phyloP scores from a whole-genome alignment of 2,797 vertebrate species.

The Pipistrellus pipistrellus region DNA sequence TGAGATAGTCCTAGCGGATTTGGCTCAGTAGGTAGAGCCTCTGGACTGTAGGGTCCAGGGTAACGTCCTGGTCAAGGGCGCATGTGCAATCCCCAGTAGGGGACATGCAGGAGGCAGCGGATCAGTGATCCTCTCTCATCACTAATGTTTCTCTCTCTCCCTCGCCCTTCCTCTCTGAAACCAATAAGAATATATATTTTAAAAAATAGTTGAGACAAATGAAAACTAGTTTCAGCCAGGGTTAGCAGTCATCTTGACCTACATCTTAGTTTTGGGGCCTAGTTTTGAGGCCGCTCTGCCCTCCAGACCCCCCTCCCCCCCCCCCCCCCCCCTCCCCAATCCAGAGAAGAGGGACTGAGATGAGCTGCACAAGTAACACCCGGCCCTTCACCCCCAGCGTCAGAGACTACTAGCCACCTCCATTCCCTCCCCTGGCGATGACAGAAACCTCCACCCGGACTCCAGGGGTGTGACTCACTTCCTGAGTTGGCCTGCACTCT shows the following conservation, averaged over 20 bases:
- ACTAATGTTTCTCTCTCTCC: not conserved
- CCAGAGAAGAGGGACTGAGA: not conserved
- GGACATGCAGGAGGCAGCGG: not conserved
- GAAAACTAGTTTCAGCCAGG: not conserved
- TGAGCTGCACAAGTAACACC: not conserved
- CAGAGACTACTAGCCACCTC: not conserved
- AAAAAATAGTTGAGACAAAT: not conserved
- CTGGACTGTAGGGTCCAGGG: too few relatives aligned
- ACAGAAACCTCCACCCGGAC: not conserved
- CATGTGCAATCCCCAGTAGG: not conserved
- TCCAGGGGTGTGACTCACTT: not conserved
- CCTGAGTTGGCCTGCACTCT: not conserved
- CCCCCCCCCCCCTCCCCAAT: too few relatives aligned
- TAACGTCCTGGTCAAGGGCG: too few relatives aligned
- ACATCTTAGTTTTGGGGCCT: not conserved
- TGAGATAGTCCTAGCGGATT: not conserved
- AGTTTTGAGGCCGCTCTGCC: not conserved
- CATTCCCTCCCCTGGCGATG: not conserved
- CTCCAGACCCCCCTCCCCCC: not conserved
- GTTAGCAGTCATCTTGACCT: not conserved
- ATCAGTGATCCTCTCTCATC: not conserved
- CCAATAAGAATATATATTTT: not conserved
- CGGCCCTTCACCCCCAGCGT: not conserved
- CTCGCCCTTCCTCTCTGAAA: not conserved
- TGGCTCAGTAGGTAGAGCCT: not conserved